Conservation (phyloP, 2,797 vertebrate species). For the Mustela erminea region DNA sequence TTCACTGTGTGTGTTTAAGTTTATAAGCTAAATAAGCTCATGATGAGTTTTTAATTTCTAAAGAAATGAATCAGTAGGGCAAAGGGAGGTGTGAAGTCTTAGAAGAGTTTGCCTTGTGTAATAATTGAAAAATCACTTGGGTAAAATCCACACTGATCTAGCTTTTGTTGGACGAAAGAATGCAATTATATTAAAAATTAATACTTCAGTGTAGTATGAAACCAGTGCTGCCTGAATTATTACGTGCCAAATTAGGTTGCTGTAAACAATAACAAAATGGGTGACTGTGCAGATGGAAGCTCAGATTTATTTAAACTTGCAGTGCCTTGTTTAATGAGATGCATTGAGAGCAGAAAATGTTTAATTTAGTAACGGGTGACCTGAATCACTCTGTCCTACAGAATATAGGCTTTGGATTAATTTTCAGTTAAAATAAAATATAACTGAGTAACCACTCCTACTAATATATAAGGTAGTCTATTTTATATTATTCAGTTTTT, state of each 20-base stretch:
- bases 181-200: conserved; percentile 81
- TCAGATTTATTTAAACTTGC: conserved; percentile 76
- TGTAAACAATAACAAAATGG: conserved; percentile 79
- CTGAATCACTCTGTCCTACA: conserved; percentile 73
- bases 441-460: conserved; percentile 1
- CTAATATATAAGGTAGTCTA: not conserved
- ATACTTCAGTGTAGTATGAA: conserved; percentile 78
- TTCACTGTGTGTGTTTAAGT: conserved; percentile 62
- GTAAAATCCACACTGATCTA: conserved; percentile 75
- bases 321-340: conserved; percentile 74
- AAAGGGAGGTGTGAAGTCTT: conserved; percentile 69
- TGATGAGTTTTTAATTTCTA: conserved; percentile 81
- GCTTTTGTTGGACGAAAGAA: conserved; percentile 78
- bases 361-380: conserved; percentile 76
- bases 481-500: conserved; percentile 60
- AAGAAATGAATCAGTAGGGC: conserved; percentile 72
- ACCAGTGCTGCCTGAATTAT: conserved; percentile 69
- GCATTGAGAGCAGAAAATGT: conserved; percentile 68
- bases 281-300: conserved; percentile 72
- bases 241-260: conserved; percentile 76
- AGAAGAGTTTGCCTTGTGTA: conserved; percentile 67
- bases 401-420: not conserved
- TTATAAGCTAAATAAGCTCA: conserved; percentile 71
- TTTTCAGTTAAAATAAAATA: conserved; percentile 66
- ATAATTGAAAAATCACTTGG: conserved; percentile 76